Evolutionary conservation across 92 coral and sea anemone genomes (phyloP), one percentile per base, ranked within the genome.

Genomic region (Blastomussa wellsi): DNA sequence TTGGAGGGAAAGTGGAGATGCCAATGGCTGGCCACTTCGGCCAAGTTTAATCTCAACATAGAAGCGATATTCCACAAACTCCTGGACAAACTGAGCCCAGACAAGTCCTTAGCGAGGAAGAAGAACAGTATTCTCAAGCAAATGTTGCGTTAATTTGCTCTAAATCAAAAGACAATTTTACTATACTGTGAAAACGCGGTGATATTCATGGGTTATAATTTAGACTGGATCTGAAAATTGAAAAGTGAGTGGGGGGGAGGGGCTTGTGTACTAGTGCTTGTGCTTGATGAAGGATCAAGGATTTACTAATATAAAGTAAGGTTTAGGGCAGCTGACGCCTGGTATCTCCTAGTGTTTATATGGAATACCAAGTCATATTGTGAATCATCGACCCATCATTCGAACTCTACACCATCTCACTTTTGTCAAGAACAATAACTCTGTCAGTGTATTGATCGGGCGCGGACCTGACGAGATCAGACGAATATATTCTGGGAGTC

Each of bases 11-110:
- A 89, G 36, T 93, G 93, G 95, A 76, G 67, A 32, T 85, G 88
- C 26, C 78, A 32, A 24, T 94, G 97, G 95, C 88, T 89, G 24
- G 93, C 86, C 12, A 80, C 91, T 22, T 94, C 95, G 47, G 95
- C 92, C 14, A 84, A 83, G 66, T 92, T 89, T 35, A 92, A 73
- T 64, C 80, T n/a, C 26, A 81, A 87, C 65, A 85, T 92, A 5
- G 84, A 78, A 51, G 82, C 76, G 22, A 74, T 94, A 52, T 94
- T 94, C 59, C 66, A 82, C 19, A 78, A 80, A 62, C 87, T 94
- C 42, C 72, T 94, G 69, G 86, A 83, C 22, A 73, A 53, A n/a
- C 41, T 83, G 60, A 71, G 51, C 33, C 80, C 86, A 3, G 86
- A 83, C 20, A 83, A 59, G 38, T 69, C 70, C 37, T 2, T n/a